Evolutionary conservation across 1,140 invertebrate genomes (phyloP), one percentile per base, ranked within the genome.

Genomic region (Microplitis mediator): DNA sequence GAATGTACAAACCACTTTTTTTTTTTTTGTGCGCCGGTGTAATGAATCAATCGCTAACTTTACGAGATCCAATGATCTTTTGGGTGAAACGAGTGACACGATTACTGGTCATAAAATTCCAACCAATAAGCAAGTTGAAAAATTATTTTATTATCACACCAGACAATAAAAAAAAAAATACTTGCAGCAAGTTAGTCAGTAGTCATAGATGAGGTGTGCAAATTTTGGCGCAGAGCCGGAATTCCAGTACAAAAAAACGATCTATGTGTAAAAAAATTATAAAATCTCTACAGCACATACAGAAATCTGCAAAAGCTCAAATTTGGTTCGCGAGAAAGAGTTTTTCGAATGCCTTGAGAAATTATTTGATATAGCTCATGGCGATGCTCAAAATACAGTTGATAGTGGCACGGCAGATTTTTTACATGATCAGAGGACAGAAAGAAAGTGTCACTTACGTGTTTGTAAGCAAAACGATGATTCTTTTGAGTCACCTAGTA

Each of bases 41-140:
- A 68, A 68, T 68, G 52, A 68, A 68, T 68, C 51, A 11, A 54
- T 68, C 52, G 3, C 0, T 68, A 16, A 68, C 23, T 68, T 54
- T 56, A 50, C 39, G 66, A 14, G 32, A 68, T 68, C 45, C 8
- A 54, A 54, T 68, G 66, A 56, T 68, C 36, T 68, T 5, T 54
- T 69, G 54, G 68, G 68, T 56, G 68, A 69, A 69, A 52, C 68
- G 23, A 60, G 11, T 60, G 54, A 69, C 50, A 31, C 68, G 32
- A 63, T 71, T 16, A 63, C 39, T 52, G 60, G 39, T 52, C 36
- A 71, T 71, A 71, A 71, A 71, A 36, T 71, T 3, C 69, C 69
- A 54, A 51, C 58, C 4, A 71, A 71, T 61, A 71, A 71, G 50
- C 61, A 71, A 71, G 36, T 63, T 13, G 4, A 64, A 35, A 62